A percentile compares a stretch with the other conserved stretches of the same genome.
Conservation (phyloP, 2,113 vertebrate genomes). For the Furnarius figulus region DNA sequence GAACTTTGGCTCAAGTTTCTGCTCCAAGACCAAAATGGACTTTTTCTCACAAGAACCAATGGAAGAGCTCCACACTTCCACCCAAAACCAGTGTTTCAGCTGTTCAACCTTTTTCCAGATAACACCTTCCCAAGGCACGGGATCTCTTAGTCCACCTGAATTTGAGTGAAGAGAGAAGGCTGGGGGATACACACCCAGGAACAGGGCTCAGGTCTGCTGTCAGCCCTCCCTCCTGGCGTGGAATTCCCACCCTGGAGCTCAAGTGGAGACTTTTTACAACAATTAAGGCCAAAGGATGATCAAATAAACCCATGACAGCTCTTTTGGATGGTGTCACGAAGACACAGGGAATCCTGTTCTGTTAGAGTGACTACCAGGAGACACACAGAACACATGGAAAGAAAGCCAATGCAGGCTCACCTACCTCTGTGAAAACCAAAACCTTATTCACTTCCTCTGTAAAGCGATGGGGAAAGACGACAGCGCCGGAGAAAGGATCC, state of each 20-base stretch:
- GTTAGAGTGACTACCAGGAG: neutral
- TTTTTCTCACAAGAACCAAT: neutral
- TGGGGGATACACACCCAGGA: too few relatives aligned
- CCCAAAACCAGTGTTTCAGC: neutral
- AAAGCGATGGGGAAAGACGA: constrained; percentile 82
- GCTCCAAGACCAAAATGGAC: neutral
- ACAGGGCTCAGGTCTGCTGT: neutral
- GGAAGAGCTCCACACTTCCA: neutral
- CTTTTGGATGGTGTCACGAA: neutral
- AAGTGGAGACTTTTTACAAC: neutral
- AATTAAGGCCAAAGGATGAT: neutral
- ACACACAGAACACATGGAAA: neutral
- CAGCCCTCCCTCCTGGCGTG: rapidly evolving
- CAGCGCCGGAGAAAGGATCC: constrained; percentile 80
- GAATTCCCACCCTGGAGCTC: neutral
- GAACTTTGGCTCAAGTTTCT: neutral
- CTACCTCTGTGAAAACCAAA: constrained; percentile 90
- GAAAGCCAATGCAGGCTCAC: neutral
- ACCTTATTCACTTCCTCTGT: constrained; percentile 80
- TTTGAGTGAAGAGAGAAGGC: neutral
- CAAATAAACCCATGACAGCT: neutral
- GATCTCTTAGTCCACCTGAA: neutral
- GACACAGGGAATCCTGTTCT: rapidly evolving
- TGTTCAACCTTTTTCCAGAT: rapidly evolving
- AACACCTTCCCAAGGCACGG: neutral